These are phyloP conservation scores for Perognathus longimembris DNA, from an alignment of 2,113 vertebrate genomes.

Conservation along the genomic window DNA sequence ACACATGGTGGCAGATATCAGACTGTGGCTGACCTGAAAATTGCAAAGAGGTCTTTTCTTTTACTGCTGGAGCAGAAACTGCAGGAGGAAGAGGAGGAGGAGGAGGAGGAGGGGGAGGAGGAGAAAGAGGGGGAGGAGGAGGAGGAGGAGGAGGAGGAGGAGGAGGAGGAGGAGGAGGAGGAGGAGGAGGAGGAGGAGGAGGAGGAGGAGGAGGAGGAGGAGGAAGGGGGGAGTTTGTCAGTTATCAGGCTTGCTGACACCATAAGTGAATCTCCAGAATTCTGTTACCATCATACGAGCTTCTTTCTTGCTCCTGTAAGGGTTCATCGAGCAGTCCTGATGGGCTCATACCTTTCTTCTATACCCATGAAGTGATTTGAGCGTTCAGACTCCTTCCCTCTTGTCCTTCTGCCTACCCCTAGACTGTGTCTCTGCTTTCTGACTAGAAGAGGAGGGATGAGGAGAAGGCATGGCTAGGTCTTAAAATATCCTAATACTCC, in stretches of 20 bases:
- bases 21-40: background rate
- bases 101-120: background rate
- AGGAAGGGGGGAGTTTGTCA: too few species aligned
- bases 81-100: rapidly evolving
- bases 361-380: background rate
- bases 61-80: background rate
- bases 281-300: background rate
- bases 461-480: background rate
- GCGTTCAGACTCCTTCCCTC: background rate
- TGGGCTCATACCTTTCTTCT: background rate
- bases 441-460: background rate
- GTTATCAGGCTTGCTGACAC: background rate
- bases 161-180: rapidly evolving
- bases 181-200: rapidly evolving
- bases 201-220: rapidly evolving
- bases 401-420: background rate
- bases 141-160: too few species aligned
- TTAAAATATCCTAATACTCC: background rate
- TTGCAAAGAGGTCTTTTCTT: background rate
- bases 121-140: rapidly evolving
- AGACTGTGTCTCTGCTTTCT: background rate
- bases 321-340: background rate
- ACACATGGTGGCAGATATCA: too few species aligned
- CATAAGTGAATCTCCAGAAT: background rate
- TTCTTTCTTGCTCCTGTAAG: background rate